Base-by-base conservation (phyloP, 2,888 invertebrate genomes). In the Noctua janthe region DNA sequence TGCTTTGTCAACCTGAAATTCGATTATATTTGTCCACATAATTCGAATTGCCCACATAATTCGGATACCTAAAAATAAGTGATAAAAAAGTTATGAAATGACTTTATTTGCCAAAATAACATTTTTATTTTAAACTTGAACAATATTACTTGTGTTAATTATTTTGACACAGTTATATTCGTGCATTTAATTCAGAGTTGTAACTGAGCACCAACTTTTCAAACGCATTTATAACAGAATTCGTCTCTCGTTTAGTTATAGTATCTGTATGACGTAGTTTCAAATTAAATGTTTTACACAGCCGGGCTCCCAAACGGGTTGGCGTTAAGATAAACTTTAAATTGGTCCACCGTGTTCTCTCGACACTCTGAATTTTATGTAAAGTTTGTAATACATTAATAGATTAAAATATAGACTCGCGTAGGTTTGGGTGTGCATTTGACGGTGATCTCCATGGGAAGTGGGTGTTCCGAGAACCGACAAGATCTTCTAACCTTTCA, bases 271-370 rank as follows among this genome's bases (percentile, higher is more conserved):
- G 69, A 76, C 64, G 23, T 71, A 87, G 88, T 86, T 84, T 70
- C n/a, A 74, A 84, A 85, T 85, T 83, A 81, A 88, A 89, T 85
- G 81, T 88, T 89, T 82, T 74, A 89, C 80, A 67, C 83, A 82
- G 76, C 70, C 82, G 78, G 39, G 74, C 81, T 83, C 85, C 87
- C 85, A 82, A 83, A 81, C n/a, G 84, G 79, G 77, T 70, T 74
- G 71, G 77, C 80, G 83, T 88, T 74, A 86, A 84, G 83, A 82
- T 86, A 87, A 93, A 93, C 91, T 94, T 93, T 92, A 92, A 93
- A 94, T 93, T 93, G 91, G 90, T 89, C 85, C 87, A 91, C 91
- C 91, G 89, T 91, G 88, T 88, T 88, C 82, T 83, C 83, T 83
- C 78, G 29, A 76, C 78, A 81, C 78, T 82, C 51, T 11, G 69